These are phyloP conservation scores for Dicyrtomina minuta DNA, from an alignment of 2,888 invertebrate species.

Conservation along the genomic window DNA sequence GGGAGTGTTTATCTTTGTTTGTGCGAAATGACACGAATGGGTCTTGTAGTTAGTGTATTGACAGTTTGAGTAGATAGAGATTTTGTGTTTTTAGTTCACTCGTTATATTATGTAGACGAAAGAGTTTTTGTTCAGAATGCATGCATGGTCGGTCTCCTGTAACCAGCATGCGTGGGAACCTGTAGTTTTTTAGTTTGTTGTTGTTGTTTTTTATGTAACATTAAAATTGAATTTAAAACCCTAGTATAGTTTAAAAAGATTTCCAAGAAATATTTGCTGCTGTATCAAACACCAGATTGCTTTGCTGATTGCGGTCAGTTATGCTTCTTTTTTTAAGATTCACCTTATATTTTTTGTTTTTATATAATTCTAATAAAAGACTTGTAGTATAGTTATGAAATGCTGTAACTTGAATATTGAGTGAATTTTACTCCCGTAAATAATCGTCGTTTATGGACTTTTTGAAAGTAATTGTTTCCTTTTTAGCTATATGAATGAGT, in stretches of 20 bases:
- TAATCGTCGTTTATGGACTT: too few relatives aligned
- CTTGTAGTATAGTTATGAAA: too few relatives aligned
- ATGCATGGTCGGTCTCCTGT: too few relatives aligned
- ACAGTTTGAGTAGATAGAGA: background rate
- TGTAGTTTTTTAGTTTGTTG: background rate
- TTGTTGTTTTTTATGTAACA: slow-evolving; percentile 3
- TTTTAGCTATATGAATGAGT: too few relatives aligned
- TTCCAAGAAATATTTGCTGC: slow-evolving; percentile 13
- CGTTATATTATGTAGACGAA: background rate
- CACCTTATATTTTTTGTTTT: background rate
- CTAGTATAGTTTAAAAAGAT: background rate
- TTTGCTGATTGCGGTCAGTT: background rate
- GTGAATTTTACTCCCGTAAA: too few relatives aligned
- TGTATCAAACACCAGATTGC: background rate
- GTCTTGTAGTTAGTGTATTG: too few relatives aligned
- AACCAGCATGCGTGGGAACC: too few relatives aligned
- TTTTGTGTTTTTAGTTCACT: slow-evolving; percentile 1
- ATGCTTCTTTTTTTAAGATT: background rate
- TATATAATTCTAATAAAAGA: too few relatives aligned
- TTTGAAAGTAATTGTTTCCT: too few relatives aligned
- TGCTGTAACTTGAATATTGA: too few relatives aligned
- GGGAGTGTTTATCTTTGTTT: too few relatives aligned
- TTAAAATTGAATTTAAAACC: background rate
- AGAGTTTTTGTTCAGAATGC: background rate
- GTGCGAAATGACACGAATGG: too few relatives aligned